Evolutionary conservation across 2,113 vertebrate species (phyloP).

Genomic region (Melospiza melodia): DNA sequence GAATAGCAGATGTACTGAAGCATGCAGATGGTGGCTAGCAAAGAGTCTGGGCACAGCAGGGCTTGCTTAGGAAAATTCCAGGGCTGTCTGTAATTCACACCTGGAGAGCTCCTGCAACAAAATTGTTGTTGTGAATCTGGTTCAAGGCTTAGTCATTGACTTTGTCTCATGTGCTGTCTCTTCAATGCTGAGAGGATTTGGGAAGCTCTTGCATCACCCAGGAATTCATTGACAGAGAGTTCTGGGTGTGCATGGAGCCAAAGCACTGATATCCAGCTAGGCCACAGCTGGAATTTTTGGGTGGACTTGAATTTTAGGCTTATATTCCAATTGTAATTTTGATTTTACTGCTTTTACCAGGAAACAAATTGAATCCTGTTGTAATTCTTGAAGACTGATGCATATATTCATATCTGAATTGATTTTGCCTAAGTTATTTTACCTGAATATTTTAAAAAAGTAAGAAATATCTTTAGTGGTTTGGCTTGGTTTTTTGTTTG

Average conservation of each 20-base stretch:
- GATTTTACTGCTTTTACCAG: background rate
- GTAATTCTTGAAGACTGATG: background rate
- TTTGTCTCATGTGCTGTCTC: background rate
- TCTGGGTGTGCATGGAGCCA: background rate
- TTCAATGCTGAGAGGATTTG: background rate
- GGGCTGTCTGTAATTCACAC: background rate
- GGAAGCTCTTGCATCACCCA: background rate
- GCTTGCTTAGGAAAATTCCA: background rate
- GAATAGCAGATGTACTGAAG: background rate
- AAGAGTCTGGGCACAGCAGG: background rate
- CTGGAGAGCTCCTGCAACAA: background rate
- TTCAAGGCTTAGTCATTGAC: background rate
- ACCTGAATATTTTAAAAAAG: background rate
- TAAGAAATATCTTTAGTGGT: background rate
- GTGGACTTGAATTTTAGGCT: background rate
- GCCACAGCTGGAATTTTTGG: rapidly evolving
- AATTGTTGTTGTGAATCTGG: background rate
- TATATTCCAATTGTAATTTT: background rate
- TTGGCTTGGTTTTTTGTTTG: background rate
- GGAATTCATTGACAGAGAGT: background rate
- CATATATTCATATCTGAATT: background rate
- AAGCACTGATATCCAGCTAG: background rate
- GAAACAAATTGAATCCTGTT: background rate
- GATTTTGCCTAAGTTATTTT: background rate
- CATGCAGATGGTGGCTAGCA: background rate